Conservation (phyloP, 2,797 vertebrate genomes). For the Cyprinella venusta region DNA sequence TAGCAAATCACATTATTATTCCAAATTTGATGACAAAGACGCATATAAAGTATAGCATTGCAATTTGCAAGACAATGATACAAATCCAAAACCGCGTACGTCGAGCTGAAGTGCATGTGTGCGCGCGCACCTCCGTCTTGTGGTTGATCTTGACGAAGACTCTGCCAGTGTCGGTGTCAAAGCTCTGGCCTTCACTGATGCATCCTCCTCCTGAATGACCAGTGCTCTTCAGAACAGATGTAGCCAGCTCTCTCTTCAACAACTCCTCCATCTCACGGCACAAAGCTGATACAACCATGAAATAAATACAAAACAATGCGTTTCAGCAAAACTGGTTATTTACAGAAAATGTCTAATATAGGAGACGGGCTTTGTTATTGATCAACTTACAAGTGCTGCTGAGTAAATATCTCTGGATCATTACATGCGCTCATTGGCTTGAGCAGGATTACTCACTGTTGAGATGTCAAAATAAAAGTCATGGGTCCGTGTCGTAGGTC, state of each 20-base stretch:
- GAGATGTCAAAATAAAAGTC: too few species aligned
- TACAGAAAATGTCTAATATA: too few species aligned
- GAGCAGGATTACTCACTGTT: too few species aligned
- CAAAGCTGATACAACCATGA: neutral
- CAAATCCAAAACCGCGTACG: neutral
- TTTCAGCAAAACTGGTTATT: neutral
- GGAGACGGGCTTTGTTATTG: too few species aligned
- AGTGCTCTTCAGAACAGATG: slow-evolving; percentile 76
- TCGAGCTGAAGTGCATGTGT: neutral
- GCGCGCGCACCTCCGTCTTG: slow-evolving; percentile 81
- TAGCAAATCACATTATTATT: neutral
- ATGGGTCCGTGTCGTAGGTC: too few species aligned
- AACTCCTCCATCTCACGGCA: slow-evolving; percentile 80
- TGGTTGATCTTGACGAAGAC: slow-evolving; percentile 92
- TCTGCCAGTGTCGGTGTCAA: slow-evolving; percentile 86
- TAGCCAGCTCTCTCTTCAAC: slow-evolving; percentile 86
- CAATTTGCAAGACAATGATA: neutral
- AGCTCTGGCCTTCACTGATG: slow-evolving; percentile 90
- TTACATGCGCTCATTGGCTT: too few species aligned
- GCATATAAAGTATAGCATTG: neutral
- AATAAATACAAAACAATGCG: neutral
- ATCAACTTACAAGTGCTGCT: neutral
- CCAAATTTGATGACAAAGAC: neutral
- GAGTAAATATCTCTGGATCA: too few species aligned
- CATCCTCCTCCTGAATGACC: slow-evolving; percentile 82